Conservation (phyloP, 2,113 vertebrate species). For the Antechinus stuartii region DNA sequence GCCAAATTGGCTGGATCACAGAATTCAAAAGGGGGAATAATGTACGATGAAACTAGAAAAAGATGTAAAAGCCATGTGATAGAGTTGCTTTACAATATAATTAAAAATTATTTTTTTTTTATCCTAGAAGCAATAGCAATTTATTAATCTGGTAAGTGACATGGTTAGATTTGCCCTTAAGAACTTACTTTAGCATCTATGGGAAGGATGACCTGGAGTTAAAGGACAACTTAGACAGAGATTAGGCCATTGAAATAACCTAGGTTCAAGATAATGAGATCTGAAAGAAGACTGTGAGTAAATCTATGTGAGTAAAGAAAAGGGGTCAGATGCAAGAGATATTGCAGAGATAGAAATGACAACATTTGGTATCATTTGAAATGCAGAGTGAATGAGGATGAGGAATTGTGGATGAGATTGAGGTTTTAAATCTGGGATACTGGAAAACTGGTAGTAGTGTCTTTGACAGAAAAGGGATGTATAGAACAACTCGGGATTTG, state of each 20-base stretch:
- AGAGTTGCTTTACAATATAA: neutral
- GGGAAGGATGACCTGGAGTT: neutral
- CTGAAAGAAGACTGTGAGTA: neutral
- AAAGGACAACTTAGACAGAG: neutral
- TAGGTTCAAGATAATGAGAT: neutral
- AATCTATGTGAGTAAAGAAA: neutral
- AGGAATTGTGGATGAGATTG: neutral
- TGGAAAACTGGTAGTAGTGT: neutral
- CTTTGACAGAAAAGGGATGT: neutral
- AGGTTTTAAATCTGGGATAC: neutral
- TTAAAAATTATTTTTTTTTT: neutral
- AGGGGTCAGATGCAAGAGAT: neutral
- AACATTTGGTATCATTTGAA: neutral
- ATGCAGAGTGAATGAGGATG: neutral
- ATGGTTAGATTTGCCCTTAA: neutral
- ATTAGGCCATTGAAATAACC: neutral
- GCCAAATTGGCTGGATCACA: neutral
- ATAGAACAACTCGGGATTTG: neutral
- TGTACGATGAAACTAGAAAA: neutral
- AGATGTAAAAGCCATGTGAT: neutral
- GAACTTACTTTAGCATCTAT: neutral
- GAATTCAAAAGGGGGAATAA: neutral
- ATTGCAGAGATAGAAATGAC: neutral
- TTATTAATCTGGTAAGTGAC: neutral
- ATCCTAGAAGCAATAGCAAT: neutral